These are phyloP conservation scores for Alloplasta piceator DNA, from an alignment of 2,888 invertebrate species.

Conservation along the genomic window DNA sequence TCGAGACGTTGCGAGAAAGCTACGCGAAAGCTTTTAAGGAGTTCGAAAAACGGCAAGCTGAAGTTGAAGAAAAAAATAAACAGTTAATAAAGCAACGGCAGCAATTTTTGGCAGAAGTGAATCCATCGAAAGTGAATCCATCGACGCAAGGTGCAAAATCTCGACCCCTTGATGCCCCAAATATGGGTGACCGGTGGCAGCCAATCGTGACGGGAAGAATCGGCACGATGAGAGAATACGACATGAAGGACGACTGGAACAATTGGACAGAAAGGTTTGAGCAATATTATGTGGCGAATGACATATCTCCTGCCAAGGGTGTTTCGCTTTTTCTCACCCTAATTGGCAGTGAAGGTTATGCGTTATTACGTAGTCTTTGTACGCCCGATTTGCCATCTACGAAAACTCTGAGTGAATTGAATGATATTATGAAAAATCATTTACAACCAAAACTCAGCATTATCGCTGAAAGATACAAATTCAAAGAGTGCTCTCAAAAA, in stretches of 20 bases:
- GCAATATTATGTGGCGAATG: constrained; percentile 33
- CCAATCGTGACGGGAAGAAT: too few relatives aligned
- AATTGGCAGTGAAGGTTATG: too few relatives aligned
- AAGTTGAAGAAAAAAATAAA: background rate
- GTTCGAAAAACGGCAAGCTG: background rate
- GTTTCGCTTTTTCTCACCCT: too few relatives aligned
- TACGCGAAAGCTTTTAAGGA: background rate
- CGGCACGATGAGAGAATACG: too few relatives aligned
- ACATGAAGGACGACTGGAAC: too few relatives aligned
- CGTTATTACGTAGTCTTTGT: constrained; percentile 46
- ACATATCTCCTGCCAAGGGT: background rate
- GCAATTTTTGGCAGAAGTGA: background rate
- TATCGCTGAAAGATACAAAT: too few relatives aligned
- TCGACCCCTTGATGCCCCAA: too few relatives aligned
- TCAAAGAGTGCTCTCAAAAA: constrained; percentile 10
- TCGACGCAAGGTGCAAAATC: too few relatives aligned
- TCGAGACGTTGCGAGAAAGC: too few relatives aligned
- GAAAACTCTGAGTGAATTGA: constrained; percentile 39
- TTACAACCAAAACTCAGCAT: constrained; percentile 37
- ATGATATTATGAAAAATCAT: constrained; percentile 51
- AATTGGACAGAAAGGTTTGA: background rate
- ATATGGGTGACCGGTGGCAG: too few relatives aligned
- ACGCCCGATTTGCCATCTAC: constrained; percentile 39
- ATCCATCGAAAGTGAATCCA: too few relatives aligned
- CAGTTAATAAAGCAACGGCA: constrained; percentile 7